Base-by-base conservation (phyloP, 2,888 invertebrate genomes). In the Proisotoma minuta region DNA sequence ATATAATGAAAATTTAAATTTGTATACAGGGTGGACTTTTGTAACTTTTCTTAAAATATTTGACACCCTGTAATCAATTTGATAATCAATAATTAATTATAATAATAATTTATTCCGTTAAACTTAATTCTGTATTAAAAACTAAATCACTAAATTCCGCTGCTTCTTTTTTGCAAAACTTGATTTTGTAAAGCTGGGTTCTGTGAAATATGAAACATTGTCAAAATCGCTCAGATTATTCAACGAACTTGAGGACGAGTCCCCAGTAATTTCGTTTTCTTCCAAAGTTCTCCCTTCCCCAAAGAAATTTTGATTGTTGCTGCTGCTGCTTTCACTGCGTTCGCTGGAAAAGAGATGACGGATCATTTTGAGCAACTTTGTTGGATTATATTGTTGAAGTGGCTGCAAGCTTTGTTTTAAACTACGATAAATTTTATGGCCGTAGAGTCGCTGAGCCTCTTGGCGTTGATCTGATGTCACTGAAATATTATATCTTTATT, bases 401-500 rank as follows among this genome's bases (percentile, higher is more conserved):
- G 34, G 15, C 3, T 15, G 12, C 34, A 18, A 39, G 18, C 5
- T 43, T 24, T 40, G 56, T 10, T 56, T 29, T 12, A 70, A 43
- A 8, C 62, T 63, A 27, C 60, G 57, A 48, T 65, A 68, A 23
- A 70, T 66, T 18, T 69, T 65, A 26, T 64, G 52, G 48, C 73
- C 83, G 78, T 84, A 87, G 4, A 87, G 76, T 51, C 85, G 79
- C 51, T 80, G 80, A 0, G 87, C 83, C 76, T 87, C 86, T 2
- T 78, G 73, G 23, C 81, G 77, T 75, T 89, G 87, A 73, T 86
- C 84, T 1, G 79, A 77, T 0, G 85, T 86, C n/a, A 89, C 84
- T 43, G 79, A 34, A 34, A 34, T 34, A 10, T 10, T 34, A 34
- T 34, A 34, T 15, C 8, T 10, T 10, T 34, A 34, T 34, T 34